Evolutionary conservation across 1,140 invertebrate species (phyloP), one percentile per base, ranked within the genome.

Genomic region (Triops cancriformis): DNA sequence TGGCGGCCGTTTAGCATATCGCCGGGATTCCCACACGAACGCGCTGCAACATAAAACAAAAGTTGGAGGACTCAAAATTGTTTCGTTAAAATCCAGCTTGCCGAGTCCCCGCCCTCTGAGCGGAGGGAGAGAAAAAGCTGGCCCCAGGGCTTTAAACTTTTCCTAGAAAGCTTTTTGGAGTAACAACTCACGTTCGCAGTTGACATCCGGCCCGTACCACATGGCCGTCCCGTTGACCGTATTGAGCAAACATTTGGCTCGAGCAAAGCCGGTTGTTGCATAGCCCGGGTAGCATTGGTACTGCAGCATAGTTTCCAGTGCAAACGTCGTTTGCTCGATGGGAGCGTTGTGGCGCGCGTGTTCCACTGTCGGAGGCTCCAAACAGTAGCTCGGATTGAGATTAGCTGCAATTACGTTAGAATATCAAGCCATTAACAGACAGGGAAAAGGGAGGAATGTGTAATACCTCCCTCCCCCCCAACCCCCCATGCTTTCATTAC

Each of bases 211-310:
- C 18, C 96, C 96, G 82, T 94, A 96, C 89, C 89, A 90, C 78
- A 92, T 91, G 4, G 93, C 93, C 1, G 89, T 87, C 0, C 91
- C 91, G 81, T 96, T 93, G 81, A 95, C 94, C 51, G 51, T 64
- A 64, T 64, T 64, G 78, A 93, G 90, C 72, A 97, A 86, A 84
- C 97, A 99, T 85, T 97, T 97, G 64, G 96, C 94, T 74, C 90
- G 87, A 7, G 91, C 89, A 82, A 94, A 93, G 0, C 95, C 94
- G 80, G 92, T 91, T 28, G 92, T 91, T 28, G 91, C 90, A 85
- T 96, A 97, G 3, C 96, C 96, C 23, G 91, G 91, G 80, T 93
- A 89, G 83, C 97, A 99, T 81, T 92, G 92, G 86, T 98, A 99
- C 83, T 94, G 91, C 0, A 98, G 89, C 0, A 91, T 93, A 12